These are phyloP conservation scores for Dicrostonyx torquatus DNA, from an alignment of 2,797 vertebrate genomes.

Conservation along the genomic window DNA sequence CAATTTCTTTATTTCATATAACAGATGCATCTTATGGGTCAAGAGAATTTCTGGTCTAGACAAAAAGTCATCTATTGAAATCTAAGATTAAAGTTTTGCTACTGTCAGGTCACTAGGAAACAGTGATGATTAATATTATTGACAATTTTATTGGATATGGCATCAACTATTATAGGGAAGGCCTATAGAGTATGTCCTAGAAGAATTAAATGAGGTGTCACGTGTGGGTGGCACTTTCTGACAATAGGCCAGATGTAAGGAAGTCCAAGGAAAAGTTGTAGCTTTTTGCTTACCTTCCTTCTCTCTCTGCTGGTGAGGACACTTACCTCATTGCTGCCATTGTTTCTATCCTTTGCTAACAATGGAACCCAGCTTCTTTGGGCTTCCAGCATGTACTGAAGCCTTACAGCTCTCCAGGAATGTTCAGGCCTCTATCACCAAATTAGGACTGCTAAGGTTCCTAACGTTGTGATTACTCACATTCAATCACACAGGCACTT, in stretches of 20 bases:
- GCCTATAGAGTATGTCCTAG: not conserved
- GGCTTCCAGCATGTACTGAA: not conserved
- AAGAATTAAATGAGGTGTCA: not conserved
- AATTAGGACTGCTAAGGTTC: not conserved
- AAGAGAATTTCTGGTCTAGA: slow-evolving; percentile 34
- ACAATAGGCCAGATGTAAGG: not conserved
- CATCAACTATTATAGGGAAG: not conserved
- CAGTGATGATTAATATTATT: not conserved
- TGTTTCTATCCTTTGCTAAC: not conserved
- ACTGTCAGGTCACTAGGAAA: slow-evolving; percentile 35
- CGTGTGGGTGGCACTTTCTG: not conserved
- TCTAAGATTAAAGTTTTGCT: slow-evolving; percentile 54
- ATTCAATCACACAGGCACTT: not conserved
- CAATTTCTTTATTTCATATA: slow-evolving; percentile 34
- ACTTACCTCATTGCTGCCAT: not conserved
- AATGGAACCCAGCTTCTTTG: not conserved
- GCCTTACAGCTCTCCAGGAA: not conserved
- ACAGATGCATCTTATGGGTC: not conserved
- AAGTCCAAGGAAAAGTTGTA: not conserved
- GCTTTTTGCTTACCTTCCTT: not conserved
- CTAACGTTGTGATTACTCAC: not conserved
- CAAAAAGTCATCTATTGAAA: slow-evolving; percentile 56
- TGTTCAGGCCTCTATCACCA: not conserved
- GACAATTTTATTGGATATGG: not conserved
- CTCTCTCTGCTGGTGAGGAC: not conserved